These are phyloP conservation scores for Botrylloides violaceus DNA, from an alignment of 23 tunicate species.

Conservation along the genomic window DNA sequence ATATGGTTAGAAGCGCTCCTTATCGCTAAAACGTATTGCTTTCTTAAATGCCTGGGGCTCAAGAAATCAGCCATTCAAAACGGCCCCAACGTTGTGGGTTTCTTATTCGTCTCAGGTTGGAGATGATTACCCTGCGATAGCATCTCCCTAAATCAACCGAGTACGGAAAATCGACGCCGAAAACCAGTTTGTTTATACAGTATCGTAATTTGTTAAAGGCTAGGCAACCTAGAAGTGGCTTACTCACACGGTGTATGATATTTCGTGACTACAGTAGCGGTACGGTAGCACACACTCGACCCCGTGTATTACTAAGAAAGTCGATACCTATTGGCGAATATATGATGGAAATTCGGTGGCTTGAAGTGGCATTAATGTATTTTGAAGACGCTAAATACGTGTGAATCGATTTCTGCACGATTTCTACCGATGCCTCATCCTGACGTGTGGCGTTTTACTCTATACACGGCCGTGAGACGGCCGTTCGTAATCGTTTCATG, in stretches of 20 bases:
- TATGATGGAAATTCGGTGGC: neutral
- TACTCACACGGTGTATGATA: conserved; percentile 14
- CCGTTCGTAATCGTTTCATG: conserved; percentile 21
- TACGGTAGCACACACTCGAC: conserved; percentile 10
- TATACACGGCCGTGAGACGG: conserved; percentile 1
- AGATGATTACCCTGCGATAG: conserved; percentile 20
- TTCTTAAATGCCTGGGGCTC: neutral
- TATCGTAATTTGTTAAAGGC: conserved; percentile 12
- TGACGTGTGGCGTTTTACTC: neutral
- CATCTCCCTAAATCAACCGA: conserved; percentile 14
- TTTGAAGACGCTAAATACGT: conserved; percentile 13
- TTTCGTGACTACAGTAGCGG: neutral
- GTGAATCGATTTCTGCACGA: conserved; percentile 23
- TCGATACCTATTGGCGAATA: conserved; percentile 1
- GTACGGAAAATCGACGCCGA: conserved; percentile 18
- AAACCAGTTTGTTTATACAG: neutral
- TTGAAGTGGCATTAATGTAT: neutral
- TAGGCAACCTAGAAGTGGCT: conserved; percentile 4
- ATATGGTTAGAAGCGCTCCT: neutral
- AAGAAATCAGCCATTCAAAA: conserved; percentile 3
- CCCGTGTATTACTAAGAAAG: neutral
- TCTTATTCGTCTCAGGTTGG: neutral
- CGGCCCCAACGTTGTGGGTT: conserved; percentile 14
- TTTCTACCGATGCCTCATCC: conserved; percentile 10
- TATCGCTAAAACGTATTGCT: neutral